Percentiles rank a stretch among this genome's conserved stretches.
These are phyloP conservation scores for Philonicus albiceps DNA, from an alignment of 2,888 invertebrate genomes.

Conservation along the genomic window DNA sequence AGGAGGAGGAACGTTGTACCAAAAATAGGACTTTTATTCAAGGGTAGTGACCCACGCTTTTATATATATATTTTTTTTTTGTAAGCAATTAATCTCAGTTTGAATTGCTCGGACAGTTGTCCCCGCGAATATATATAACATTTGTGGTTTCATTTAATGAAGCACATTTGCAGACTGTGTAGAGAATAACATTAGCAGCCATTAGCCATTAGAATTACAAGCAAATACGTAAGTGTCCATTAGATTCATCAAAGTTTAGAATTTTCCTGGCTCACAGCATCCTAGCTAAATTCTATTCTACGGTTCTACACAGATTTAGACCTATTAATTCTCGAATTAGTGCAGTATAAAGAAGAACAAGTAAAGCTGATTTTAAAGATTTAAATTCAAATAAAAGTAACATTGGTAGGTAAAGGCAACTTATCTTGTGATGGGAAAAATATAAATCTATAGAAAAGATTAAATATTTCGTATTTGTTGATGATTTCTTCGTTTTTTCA, in stretches of 20 bases:
- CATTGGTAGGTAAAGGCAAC: too few relatives aligned
- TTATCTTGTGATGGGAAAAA: too few relatives aligned
- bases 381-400: too few relatives aligned
- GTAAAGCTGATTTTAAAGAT: too few relatives aligned
- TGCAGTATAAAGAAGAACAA: too few relatives aligned
- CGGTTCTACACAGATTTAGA: background rate
- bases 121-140: background rate
- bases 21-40: background rate
- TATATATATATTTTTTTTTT: too few relatives aligned
- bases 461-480: too few relatives aligned
- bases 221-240: background rate
- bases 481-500: too few relatives aligned
- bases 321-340: background rate
- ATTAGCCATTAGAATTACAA: background rate
- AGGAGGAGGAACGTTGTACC: background rate
- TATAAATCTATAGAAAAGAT: too few relatives aligned
- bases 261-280: background rate
- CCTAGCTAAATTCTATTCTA: background rate
- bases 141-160: background rate
- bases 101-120: background rate
- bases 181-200: background rate
- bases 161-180: background rate
- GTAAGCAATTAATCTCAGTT: background rate
- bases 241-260: background rate
- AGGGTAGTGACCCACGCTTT: background rate